Percentiles rank a stretch among this genome's conserved stretches.
Conservation (phyloP, 2,797 vertebrate species). For the Diplodus sargus region DNA sequence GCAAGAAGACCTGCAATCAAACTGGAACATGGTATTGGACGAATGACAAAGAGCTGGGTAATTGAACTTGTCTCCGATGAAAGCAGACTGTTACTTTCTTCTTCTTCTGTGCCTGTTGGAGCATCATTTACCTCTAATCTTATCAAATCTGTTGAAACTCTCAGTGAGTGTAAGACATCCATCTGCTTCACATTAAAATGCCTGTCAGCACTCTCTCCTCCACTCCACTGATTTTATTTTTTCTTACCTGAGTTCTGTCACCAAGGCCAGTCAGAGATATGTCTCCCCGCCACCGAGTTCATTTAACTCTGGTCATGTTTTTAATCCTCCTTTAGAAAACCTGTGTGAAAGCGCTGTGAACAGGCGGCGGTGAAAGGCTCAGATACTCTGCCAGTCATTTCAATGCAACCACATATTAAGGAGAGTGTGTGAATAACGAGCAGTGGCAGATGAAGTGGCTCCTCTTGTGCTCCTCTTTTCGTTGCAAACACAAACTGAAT, state of each 20-base stretch:
- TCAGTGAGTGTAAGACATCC: slow-evolving; percentile 23
- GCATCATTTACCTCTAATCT: slow-evolving; percentile 28
- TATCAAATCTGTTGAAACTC: slow-evolving; percentile 12
- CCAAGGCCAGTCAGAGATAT: slow-evolving; percentile 15
- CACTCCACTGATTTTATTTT: too few relatives aligned
- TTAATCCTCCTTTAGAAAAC: slow-evolving; percentile 49
- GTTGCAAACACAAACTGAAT: slow-evolving; percentile 34
- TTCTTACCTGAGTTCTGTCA: background rate
- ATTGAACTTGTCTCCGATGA: background rate
- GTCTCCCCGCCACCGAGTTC: background rate
- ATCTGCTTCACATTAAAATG: slow-evolving; percentile 19
- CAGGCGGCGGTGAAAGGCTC: slow-evolving; percentile 37
- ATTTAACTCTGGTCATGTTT: slow-evolving; percentile 46
- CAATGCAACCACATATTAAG: slow-evolving; percentile 41
- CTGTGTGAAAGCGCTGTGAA: slow-evolving; percentile 25
- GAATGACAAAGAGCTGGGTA: too few relatives aligned
- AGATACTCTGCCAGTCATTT: slow-evolving; percentile 15
- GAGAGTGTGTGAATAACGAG: slow-evolving; percentile 34
- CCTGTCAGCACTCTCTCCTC: background rate
- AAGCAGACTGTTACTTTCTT: background rate
- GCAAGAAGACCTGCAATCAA: background rate
- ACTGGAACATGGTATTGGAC: background rate
- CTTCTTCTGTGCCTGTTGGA: background rate
- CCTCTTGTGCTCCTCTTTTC: slow-evolving; percentile 49
- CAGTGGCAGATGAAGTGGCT: slow-evolving; percentile 46